A percentile compares a stretch with the other conserved stretches of the same genome.
Conservation (phyloP, 2,888 invertebrate species). For the Agonopterix heracliana region DNA sequence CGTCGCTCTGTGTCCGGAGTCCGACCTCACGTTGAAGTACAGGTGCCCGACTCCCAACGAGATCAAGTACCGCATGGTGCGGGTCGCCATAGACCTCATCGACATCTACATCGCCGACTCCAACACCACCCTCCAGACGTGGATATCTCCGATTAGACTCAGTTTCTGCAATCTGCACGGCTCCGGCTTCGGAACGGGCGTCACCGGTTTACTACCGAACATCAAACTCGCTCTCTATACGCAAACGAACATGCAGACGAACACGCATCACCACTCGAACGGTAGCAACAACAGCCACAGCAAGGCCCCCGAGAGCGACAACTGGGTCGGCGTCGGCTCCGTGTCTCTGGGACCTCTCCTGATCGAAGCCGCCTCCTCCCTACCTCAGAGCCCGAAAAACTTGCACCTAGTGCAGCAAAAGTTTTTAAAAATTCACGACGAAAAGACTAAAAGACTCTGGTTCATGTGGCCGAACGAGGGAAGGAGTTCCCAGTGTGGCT, state of each 20-base stretch:
- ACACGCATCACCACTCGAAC: constrained; percentile 71
- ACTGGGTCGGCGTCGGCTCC: constrained; percentile 95
- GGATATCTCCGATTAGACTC: constrained; percentile 91
- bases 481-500: constrained; percentile 88
- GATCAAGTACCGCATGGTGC: constrained; percentile 95
- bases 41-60: constrained; percentile 85
- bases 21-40: constrained; percentile 82
- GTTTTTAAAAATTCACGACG: constrained; percentile 89
- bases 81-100: constrained; percentile 91
- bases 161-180: constrained; percentile 97
- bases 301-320: constrained; percentile 72
- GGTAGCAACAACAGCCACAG: constrained; percentile 62
- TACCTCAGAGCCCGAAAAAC: constrained; percentile 86
- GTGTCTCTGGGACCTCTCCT: constrained; percentile 92
- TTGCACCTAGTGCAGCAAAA: constrained; percentile 88
- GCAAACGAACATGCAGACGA: constrained; percentile 78
- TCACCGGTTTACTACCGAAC: constrained; percentile 89
- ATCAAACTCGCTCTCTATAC: constrained; percentile 79
- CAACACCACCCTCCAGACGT: constrained; percentile 90
- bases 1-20: constrained; percentile 81
- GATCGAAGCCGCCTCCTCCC: constrained; percentile 91
- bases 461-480: constrained; percentile 92
- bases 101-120: constrained; percentile 94
- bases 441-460: constrained; percentile 90
- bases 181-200: constrained; percentile 90